Percentiles rank a stretch among this genome's conserved stretches.
phyloP scores from a whole-genome alignment of 2,888 invertebrate species.

The Lobophora halterata region DNA sequence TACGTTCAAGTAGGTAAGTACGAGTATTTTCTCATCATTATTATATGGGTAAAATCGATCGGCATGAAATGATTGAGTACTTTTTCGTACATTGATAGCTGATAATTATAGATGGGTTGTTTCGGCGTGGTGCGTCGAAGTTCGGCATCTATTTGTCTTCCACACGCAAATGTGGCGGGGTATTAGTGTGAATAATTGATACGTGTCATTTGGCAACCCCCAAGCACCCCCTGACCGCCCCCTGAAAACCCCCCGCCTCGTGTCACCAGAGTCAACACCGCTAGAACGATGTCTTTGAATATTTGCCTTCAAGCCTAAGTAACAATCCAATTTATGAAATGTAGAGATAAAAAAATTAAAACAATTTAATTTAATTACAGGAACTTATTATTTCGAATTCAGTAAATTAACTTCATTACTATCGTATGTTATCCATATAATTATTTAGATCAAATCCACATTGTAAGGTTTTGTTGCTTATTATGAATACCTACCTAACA shows the following conservation, averaged over 20 bases:
- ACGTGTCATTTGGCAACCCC: conserved; percentile 79
- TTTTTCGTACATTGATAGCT: conserved; percentile 44
- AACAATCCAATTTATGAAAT: neutral
- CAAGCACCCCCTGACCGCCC: conserved; percentile 37
- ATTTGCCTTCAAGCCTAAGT: too few relatives aligned
- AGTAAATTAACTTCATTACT: too few relatives aligned
- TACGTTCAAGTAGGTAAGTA: too few relatives aligned
- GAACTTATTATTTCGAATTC: too few relatives aligned
- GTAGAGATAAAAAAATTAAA: too few relatives aligned
- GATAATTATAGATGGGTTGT: conserved; percentile 66
- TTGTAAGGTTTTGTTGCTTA: too few relatives aligned
- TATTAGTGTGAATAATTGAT: conserved; percentile 79
- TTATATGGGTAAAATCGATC: too few relatives aligned
- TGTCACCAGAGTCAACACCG: conserved; percentile 38
- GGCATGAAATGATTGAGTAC: conserved; percentile 44
- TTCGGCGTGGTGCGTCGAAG: conserved; percentile 59
- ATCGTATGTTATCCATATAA: too few relatives aligned
- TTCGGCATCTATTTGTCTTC: conserved; percentile 74
- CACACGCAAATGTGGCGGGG: conserved; percentile 77
- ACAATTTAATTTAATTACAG: too few relatives aligned
- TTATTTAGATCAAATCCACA: too few relatives aligned
- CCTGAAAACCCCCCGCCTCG: conserved; percentile 23
- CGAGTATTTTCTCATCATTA: too few relatives aligned
- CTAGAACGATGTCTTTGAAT: conserved; percentile 40
- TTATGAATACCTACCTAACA: too few relatives aligned